Conservation (phyloP, 2,888 invertebrate genomes). For the Phortica okadai region DNA sequence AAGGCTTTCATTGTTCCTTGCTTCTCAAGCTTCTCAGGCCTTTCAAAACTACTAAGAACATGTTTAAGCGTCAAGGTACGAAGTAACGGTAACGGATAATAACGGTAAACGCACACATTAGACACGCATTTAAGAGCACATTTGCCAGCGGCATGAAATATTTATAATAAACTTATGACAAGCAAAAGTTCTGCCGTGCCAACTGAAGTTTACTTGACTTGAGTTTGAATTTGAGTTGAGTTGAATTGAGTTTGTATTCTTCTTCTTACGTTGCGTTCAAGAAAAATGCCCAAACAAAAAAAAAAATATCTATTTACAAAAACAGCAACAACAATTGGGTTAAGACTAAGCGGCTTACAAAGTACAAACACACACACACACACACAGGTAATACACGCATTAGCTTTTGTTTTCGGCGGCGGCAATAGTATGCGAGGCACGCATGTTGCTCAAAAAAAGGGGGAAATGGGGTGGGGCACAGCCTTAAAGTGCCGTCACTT, state of each 20-base stretch:
- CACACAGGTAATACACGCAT: not conserved
- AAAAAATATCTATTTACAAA: not conserved
- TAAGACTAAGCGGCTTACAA: slow-evolving; percentile 46
- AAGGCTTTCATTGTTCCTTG: not conserved
- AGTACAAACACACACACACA: slow-evolving; percentile 42
- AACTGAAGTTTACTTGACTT: not conserved
- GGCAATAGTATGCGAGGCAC: not conserved
- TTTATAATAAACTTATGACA: slow-evolving; percentile 32
- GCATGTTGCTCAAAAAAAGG: too few species aligned
- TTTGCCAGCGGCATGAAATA: slow-evolving; percentile 27
- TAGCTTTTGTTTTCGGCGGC: not conserved
- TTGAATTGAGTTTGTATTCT: not conserved
- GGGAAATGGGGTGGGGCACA: too few species aligned
- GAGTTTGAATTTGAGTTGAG: not conserved
- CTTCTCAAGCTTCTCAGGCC: not conserved
- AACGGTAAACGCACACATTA: slow-evolving; percentile 24
- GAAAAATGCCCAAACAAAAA: not conserved
- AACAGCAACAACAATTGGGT: slow-evolving; percentile 44
- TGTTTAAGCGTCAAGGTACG: not conserved
- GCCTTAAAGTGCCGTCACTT: not conserved
- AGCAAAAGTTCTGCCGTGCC: not conserved
- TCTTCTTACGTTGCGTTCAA: not conserved
- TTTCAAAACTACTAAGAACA: not conserved
- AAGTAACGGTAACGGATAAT: slow-evolving; percentile 8
- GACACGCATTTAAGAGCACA: slow-evolving; percentile 19